A percentile compares a stretch with the other conserved stretches of the same genome.
These are phyloP conservation scores for Phycodurus eques DNA, from an alignment of 2,113 vertebrate species.

Conservation along the genomic window DNA sequence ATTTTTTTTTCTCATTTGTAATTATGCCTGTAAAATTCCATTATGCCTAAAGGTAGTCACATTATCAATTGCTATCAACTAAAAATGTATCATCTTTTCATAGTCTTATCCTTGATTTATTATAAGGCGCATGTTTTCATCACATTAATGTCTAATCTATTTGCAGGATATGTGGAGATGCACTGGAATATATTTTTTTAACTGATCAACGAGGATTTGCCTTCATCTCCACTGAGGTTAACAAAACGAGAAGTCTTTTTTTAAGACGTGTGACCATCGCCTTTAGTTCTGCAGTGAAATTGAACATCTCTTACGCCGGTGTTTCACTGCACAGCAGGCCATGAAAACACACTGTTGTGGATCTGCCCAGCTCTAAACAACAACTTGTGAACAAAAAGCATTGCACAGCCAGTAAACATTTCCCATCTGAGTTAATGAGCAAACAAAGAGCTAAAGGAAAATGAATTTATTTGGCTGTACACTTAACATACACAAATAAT, in stretches of 20 bases:
- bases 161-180: not conserved
- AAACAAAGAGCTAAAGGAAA: not conserved
- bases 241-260: not conserved
- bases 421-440: not conserved
- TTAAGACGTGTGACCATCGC: not conserved
- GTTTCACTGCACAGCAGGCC: not conserved
- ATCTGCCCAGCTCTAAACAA: not conserved
- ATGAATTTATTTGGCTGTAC: not conserved
- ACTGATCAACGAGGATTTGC: not conserved
- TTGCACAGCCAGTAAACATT: not conserved
- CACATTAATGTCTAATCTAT: no score
- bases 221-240: not conserved
- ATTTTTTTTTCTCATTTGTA: constrained; percentile 28
- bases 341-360: not conserved
- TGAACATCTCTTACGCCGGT: not conserved
- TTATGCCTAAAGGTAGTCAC: constrained; percentile 19
- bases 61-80: not conserved
- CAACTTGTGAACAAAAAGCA: not conserved
- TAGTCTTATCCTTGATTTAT: no score
- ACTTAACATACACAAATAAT: not conserved
- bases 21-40: constrained; percentile 55
- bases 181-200: not conserved
- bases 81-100: no score
- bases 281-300: not conserved
- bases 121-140: no score